Evolutionary conservation across 2,888 invertebrate genomes (phyloP), one percentile per base, ranked within the genome.

Genomic region (Ophion costatus): DNA sequence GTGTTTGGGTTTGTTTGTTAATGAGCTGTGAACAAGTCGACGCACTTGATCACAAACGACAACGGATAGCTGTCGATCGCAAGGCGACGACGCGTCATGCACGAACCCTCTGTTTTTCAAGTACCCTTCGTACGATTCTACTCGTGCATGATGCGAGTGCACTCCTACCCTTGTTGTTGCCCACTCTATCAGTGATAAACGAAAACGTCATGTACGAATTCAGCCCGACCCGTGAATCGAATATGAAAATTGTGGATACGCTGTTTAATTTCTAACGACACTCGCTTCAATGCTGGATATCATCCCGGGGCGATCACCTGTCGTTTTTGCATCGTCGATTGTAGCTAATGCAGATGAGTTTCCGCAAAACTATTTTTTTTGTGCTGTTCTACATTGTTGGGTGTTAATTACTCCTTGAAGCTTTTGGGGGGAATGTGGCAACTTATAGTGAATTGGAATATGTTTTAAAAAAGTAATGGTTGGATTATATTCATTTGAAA

Each of bases 11-110:
- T 82, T 80, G 80, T 84, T 85, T 82, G 82, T 80, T 86, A 86
- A 87, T 85, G 80, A 83, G 83, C 77, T 73, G 64, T 24, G 73
- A 57, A 80, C 74, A 76, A 86, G 74, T 87, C 82, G 85, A 81
- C 74, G 76, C 83, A 87, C 87, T 87, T 80, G 66, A 82, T 84
- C 85, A 85, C 63, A 63, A 59, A 70, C 70, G 78, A 71, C 70
- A 76, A 85, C 33, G 57, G 77, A 38, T 45, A 88, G 87, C 90
- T 93, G 93, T 93, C 93, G 91, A 89, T 91, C 89, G 91, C 93
- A 93, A 90, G 89, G 87, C 81, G 86, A 67, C 71, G 77, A 63
- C 81, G 78, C 80, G 85, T 86, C 86, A 86, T 85, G 82, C 85
- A 14, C 17, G 5, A 81, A 82, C 56, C 81, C 84, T 84, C 75